Conservation (phyloP, 2,888 invertebrate species). For the Lissonota sp. region DNA sequence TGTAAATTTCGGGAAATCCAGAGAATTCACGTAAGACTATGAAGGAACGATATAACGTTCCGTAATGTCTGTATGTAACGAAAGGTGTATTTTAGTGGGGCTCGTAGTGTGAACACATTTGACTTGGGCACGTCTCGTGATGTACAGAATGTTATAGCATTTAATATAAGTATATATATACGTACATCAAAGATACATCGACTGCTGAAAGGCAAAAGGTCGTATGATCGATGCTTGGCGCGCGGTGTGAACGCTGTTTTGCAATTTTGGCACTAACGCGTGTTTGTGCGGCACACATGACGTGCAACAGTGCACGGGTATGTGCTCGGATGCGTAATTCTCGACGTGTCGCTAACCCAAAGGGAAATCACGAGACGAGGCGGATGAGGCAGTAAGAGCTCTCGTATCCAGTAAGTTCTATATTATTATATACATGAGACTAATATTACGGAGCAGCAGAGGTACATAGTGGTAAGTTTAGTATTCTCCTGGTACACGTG, state of each 20-base stretch:
- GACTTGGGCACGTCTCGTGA: constrained; percentile 21
- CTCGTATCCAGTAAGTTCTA: constrained; percentile 16
- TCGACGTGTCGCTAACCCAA: constrained; percentile 71
- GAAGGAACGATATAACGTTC: constrained; percentile 14
- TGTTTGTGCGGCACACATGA: background rate
- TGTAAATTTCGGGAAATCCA: constrained; percentile 35
- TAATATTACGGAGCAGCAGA: constrained; percentile 42
- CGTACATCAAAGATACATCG: background rate
- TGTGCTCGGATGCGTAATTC: constrained; percentile 68
- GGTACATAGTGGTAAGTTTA: constrained; percentile 44
- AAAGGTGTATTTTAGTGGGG: constrained; percentile 32
- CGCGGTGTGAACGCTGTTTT: too few relatives aligned
- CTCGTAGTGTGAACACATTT: constrained; percentile 18
- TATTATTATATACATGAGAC: constrained; percentile 8
- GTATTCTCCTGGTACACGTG: constrained; percentile 40
- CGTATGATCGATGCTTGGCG: too few relatives aligned
- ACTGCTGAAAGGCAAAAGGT: too few relatives aligned
- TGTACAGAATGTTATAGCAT: constrained; percentile 11
- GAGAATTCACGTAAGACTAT: constrained; percentile 1
- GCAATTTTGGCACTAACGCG: too few relatives aligned
- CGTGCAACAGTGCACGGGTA: constrained; percentile 1
- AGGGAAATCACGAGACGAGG: constrained; percentile 75
- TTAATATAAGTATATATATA: constrained; percentile 11
- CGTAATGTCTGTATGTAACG: constrained; percentile 18
- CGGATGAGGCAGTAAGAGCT: constrained; percentile 10